Percentiles rank a stretch among this genome's conserved stretches.
phyloP scores from a whole-genome alignment of 2,797 vertebrate genomes.

The Huso huso region DNA sequence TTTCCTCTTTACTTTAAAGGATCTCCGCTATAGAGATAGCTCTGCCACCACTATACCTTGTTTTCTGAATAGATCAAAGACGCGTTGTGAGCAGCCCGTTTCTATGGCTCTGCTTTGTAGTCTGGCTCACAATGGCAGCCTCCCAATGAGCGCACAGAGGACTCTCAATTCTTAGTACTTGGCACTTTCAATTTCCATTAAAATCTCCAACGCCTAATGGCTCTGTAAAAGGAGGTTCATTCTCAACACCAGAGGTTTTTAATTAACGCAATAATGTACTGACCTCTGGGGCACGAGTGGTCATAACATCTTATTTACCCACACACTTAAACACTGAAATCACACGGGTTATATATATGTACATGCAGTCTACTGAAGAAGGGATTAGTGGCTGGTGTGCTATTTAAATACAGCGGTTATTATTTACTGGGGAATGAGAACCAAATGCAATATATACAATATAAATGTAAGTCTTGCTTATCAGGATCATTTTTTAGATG shows the following conservation, averaged over 20 bases:
- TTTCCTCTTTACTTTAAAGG: constrained; percentile 30
- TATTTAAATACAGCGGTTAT: too few relatives aligned
- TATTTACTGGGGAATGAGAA: too few relatives aligned
- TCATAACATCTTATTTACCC: background rate
- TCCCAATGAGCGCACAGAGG: constrained; percentile 57
- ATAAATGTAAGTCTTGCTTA: too few relatives aligned
- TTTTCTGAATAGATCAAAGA: constrained; percentile 65
- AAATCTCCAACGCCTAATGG: constrained; percentile 63
- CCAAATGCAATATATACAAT: too few relatives aligned
- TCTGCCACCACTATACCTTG: constrained; percentile 49
- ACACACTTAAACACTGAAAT: background rate
- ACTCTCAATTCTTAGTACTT: constrained; percentile 57
- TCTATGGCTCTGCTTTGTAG: constrained; percentile 62
- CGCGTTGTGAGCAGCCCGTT: constrained; percentile 39
- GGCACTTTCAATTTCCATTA: constrained; percentile 62
- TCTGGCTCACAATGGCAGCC: constrained; percentile 60
- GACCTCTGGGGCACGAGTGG: background rate
- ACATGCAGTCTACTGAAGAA: too few relatives aligned
- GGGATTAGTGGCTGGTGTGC: too few relatives aligned
- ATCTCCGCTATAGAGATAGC: constrained; percentile 33
- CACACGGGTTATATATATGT: too few relatives aligned
- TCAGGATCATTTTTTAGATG: too few relatives aligned
- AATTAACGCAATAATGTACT: constrained; percentile 4
- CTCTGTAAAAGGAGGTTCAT: constrained; percentile 33
- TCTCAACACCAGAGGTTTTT: constrained; percentile 22